Conservation (phyloP, 2,888 invertebrate species). For the Tetrapedia diversipes region DNA sequence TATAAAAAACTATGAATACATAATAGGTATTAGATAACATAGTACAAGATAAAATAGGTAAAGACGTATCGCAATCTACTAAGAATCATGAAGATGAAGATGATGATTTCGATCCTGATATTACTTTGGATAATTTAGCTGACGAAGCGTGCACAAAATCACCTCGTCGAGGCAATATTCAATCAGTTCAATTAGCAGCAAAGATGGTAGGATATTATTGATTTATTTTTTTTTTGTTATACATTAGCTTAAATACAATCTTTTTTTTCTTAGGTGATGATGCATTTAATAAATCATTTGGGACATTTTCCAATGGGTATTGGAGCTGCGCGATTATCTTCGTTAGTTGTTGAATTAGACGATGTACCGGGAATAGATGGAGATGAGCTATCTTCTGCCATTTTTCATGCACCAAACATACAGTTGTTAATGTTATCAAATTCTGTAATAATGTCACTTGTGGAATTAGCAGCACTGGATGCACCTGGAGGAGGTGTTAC, state of each 20-base stretch:
- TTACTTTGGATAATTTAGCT: constrained; percentile 88
- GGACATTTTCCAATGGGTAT: constrained; percentile 97
- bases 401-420: constrained; percentile 93
- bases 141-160: constrained; percentile 82
- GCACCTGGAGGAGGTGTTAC: constrained; percentile 91
- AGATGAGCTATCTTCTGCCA: constrained; percentile 91
- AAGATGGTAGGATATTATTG: constrained; percentile 83
- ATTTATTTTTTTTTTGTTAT: constrained; percentile 30
- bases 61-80: constrained; percentile 55
- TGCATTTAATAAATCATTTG: constrained; percentile 95
- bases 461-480: constrained; percentile 94
- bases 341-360: constrained; percentile 95
- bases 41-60: constrained; percentile 76
- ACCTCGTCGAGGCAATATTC: constrained; percentile 74
- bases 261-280: constrained; percentile 86
- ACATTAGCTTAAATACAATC: constrained; percentile 4
- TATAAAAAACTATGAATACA: not conserved
- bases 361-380: constrained; percentile 90
- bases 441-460: constrained; percentile 92
- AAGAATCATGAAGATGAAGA: constrained; percentile 79
- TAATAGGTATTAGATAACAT: constrained; percentile 79
- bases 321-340: constrained; percentile 94
- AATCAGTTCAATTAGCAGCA: constrained; percentile 86
- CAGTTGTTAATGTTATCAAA: constrained; percentile 93
- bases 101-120: constrained; percentile 89